Base-by-base conservation (phyloP, 2,113 vertebrate genomes). In the Micromys minutus region DNA sequence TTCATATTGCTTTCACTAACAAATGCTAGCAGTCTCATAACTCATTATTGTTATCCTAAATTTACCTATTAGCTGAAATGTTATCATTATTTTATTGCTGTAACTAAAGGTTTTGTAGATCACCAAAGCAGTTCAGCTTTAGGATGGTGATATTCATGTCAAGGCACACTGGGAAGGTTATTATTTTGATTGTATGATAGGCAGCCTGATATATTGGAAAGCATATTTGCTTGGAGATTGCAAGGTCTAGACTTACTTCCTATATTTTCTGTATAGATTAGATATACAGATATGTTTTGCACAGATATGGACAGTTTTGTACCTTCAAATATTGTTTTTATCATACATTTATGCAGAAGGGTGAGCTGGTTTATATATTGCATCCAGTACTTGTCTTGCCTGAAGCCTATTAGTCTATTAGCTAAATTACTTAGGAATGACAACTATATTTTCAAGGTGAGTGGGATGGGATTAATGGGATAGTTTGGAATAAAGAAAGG, bases 191-290 rank as follows among this genome's bases (percentile, higher is more conserved):
- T 47, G 15, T 81, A 10, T 95, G 87, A 89, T 67, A 81, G 45
- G 52, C 36, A 67, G 13, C 36, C n/a, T 88, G 50, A 72, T 42
- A 57, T 55, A 94, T 31, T 84, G 29, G n/a, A 88, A 17, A 94
- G 65, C 45, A 36, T 24, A 24, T 36, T 47, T 61, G 47, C 21
- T 69, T 69, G 63, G 42, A 89, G 13, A 72, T 87, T 92, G 75
- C 55, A 92, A 94, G 71, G 4, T 19, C 63, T 65, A 11, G 16
- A 21, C 76, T 92, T 94, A 81, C 59, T 76, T 94, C 74, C 74
- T 31, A 45, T 45, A 29, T 81, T 96, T 88, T 96, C 36, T 93
- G 31, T 88, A 81, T 63, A 92, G 72, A 80, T 57, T 89, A 89
- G 1, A 93, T 59, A 13, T 74, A 67, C 65, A 67, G 65, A 67